Percentiles rank a stretch among this genome's conserved stretches.
phyloP scores from a whole-genome alignment of 2,113 vertebrate genomes.

The Peromyscus leucopus region DNA sequence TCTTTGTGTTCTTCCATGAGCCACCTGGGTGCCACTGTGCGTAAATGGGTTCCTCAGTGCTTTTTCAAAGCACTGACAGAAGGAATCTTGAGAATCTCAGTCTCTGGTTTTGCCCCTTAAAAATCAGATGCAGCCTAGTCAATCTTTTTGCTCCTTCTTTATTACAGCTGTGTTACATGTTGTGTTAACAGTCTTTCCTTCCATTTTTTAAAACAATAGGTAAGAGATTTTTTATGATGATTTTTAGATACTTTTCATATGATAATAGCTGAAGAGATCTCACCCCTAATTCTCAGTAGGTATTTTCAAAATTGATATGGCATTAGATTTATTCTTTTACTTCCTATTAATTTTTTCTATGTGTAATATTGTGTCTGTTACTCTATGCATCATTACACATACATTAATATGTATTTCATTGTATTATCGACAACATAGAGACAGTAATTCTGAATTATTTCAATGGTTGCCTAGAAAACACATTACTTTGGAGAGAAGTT shows the following conservation, averaged over 20 bases:
- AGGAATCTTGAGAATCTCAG: background rate
- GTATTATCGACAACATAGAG: background rate
- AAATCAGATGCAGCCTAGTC: background rate
- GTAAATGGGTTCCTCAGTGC: background rate
- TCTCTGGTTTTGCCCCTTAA: conserved; percentile 11
- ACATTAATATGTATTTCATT: background rate
- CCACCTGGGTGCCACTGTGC: conserved; percentile 68
- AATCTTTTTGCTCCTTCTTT: background rate
- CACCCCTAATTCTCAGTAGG: background rate
- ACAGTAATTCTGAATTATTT: background rate
- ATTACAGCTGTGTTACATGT: background rate
- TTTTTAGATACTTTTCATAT: background rate
- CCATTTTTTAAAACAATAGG: background rate
- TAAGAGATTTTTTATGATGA: background rate
- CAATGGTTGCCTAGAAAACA: background rate
- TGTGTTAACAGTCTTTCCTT: background rate
- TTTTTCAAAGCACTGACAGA: conserved; percentile 40
- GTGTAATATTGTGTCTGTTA: background rate
- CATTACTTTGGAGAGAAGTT: conserved; percentile 7
- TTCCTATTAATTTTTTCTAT: background rate
- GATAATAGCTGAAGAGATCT: background rate
- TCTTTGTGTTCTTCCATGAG: conserved; percentile 28
- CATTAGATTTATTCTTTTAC: background rate
- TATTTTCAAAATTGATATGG: background rate
- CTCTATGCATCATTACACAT: background rate